Base-by-base conservation (phyloP, 1,140 invertebrate species). In the Drosophila funebris region DNA sequence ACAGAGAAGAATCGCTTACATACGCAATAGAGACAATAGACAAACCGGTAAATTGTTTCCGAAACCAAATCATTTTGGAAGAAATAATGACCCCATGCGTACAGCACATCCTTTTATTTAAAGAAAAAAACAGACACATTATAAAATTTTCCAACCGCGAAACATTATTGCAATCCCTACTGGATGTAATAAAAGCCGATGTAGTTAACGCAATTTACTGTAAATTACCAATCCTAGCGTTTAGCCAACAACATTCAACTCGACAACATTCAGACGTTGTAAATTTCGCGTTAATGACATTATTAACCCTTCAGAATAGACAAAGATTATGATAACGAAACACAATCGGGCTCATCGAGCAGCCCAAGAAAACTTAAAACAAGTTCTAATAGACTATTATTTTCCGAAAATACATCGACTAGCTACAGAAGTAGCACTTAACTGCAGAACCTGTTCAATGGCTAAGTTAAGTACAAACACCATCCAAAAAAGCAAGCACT, bases 171-270 rank as follows among this genome's bases (percentile, higher is more conserved):
- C 46, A n/a, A 58, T 13, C 41, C 9, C n/a, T 39, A 50, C 20
- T 39, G 1, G 22, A 16, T 1, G 31, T 50, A 11, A 9, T 50
- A 5, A 41, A 52, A 7, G n/a, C 58, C 14, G 31, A 9, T 1
- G 44, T 62, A 3, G 33, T 62, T 1, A 62, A 52, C 11, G 60
- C 8, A 29, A 62, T 52, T 9, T 16, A 31, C 8, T 63, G 61
- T 36, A 18, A 24, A 0, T 6, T 53, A 5, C 48, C 37, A 7
- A 33, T 16, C 0, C 27, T 63, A n/a, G 37, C 37, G 1, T 31
- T 29, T 14, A 11, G 53, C 0, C 46, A 63, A 31, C 14, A 63
- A 1, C 33, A 5, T 62, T 62, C 18, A 44, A 44, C 0, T 24
- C 60, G 39, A 52, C 60, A 0, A 62, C 13, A n/a, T 62, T 62